A percentile compares a stretch with the other conserved stretches of the same genome.
These are phyloP conservation scores for Portunus trituberculatus DNA, from an alignment of 1,140 invertebrate species.

Conservation along the genomic window DNA sequence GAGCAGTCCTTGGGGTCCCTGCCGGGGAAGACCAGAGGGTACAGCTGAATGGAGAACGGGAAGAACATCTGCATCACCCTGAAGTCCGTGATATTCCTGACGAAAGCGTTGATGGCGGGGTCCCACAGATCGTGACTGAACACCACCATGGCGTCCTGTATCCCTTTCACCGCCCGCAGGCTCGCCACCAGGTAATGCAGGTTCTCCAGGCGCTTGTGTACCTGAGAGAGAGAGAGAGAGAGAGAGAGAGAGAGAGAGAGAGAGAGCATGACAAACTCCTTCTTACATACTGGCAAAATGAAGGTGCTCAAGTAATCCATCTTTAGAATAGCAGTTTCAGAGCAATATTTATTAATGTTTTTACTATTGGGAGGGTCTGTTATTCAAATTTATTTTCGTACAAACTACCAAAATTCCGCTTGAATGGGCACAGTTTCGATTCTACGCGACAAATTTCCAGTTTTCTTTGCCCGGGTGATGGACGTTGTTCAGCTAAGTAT, in stretches of 20 bases:
- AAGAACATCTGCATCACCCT: slow-evolving; percentile 97
- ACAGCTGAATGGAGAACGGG: slow-evolving; percentile 96
- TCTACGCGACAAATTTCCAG: too few species aligned
- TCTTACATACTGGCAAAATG: too few species aligned
- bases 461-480: too few species aligned
- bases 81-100: slow-evolving; percentile 78
- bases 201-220: slow-evolving; percentile 96
- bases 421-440: too few species aligned
- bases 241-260: background rate
- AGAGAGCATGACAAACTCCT: too few species aligned
- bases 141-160: slow-evolving; percentile 92
- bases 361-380: too few species aligned
- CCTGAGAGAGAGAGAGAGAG: slow-evolving; percentile 82
- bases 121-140: slow-evolving; percentile 98
- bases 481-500: too few species aligned
- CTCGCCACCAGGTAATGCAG: slow-evolving; percentile 95
- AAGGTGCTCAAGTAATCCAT: too few species aligned
- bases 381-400: too few species aligned
- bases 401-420: too few species aligned
- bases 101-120: slow-evolving; percentile 89
- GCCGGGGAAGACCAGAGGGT: slow-evolving; percentile 94
- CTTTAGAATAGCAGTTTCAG: too few species aligned
- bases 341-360: too few species aligned
- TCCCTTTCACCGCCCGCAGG: slow-evolving; percentile 92
- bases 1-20: slow-evolving; percentile 96